Evolutionary conservation across 1,140 invertebrate species (phyloP).

Genomic region (Bathynomus jamesi): DNA sequence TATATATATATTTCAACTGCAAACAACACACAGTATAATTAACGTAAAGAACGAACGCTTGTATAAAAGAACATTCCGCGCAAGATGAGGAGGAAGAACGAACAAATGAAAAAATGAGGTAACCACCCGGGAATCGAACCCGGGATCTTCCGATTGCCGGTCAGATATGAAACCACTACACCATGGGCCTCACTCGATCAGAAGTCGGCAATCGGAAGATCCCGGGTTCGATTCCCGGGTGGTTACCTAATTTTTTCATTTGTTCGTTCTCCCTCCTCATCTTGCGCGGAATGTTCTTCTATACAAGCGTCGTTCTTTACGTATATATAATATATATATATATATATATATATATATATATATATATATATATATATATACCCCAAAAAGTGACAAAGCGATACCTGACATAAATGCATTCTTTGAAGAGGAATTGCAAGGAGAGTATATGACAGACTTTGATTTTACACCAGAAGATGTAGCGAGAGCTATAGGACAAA

Average conservation of each 20-base stretch:
- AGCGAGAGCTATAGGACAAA: neutral
- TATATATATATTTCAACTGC: too few relatives aligned
- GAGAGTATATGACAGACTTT: too few relatives aligned
- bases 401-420: neutral
- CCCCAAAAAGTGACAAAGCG: neutral
- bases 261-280: too few relatives aligned
- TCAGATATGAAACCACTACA: neutral
- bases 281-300: neutral
- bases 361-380: conserved; percentile 3
- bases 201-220: neutral
- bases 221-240: neutral
- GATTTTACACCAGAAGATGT: neutral
- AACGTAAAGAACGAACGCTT: too few relatives aligned
- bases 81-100: too few relatives aligned
- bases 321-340: neutral
- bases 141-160: too few relatives aligned
- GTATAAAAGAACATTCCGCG: too few relatives aligned
- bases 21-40: too few relatives aligned
- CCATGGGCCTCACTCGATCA: neutral
- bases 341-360: conserved; percentile 3
- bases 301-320: neutral
- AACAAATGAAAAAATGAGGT: too few relatives aligned
- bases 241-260: neutral
- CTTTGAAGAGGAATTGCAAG: too few relatives aligned
- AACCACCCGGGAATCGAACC: too few relatives aligned